Evolutionary conservation across 2,797 vertebrate genomes (phyloP).

Genomic region (Rhincodon typus): DNA sequence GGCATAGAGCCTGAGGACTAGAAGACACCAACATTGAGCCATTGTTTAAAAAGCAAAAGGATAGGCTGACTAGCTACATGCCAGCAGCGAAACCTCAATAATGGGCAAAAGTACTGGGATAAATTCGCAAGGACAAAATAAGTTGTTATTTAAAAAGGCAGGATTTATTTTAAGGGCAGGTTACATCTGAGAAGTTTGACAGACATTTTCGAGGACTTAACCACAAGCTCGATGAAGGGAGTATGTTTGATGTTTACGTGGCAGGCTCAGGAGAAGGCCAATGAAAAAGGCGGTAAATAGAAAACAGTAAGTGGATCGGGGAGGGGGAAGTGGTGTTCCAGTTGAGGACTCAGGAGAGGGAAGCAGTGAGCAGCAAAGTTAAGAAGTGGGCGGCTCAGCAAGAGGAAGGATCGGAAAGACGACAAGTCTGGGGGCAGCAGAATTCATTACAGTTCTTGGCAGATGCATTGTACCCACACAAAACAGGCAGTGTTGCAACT

Average conservation of each 20-base stretch:
- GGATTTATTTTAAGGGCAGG: neutral
- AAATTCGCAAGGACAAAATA: neutral
- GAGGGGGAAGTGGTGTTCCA: neutral
- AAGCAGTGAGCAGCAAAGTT: too few species aligned
- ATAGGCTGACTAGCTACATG: neutral
- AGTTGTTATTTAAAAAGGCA: neutral
- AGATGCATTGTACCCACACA: neutral
- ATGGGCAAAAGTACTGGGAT: neutral
- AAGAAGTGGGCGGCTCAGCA: too few species aligned
- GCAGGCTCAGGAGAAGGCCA: too few species aligned
- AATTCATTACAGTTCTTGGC: neutral
- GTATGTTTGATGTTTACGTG: neutral
- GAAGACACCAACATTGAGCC: neutral
- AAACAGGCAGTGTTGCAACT: neutral
- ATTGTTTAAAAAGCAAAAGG: neutral
- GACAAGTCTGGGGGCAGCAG: too few species aligned
- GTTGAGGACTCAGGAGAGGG: too few species aligned
- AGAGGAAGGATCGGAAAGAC: too few species aligned
- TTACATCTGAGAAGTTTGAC: neutral
- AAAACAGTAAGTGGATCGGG: neutral
- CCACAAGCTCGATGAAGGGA: neutral
- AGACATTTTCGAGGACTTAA: neutral
- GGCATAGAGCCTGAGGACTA: neutral
- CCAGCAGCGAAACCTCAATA: neutral
- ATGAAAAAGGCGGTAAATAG: neutral